These are phyloP conservation scores for Ashinkailepas kermadecensis DNA, from an alignment of 2,888 invertebrate genomes.

Conservation along the genomic window DNA sequence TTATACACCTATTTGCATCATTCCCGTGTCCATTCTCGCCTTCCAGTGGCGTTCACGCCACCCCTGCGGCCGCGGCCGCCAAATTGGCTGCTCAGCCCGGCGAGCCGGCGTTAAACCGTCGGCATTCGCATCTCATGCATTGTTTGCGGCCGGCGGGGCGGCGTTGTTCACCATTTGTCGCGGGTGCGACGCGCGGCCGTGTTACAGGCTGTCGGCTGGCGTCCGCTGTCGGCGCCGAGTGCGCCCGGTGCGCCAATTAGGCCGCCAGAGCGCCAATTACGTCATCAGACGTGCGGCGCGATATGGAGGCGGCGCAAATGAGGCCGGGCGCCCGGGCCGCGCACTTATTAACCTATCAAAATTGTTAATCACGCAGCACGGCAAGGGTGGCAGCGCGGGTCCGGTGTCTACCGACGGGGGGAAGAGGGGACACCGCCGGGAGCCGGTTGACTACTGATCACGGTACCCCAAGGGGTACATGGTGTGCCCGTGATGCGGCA, in stretches of 20 bases:
- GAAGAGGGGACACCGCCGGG: neutral
- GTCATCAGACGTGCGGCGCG: neutral
- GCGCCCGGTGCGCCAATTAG: conserved; percentile 13
- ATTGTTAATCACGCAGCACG: neutral
- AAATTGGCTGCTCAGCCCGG: too few relatives aligned
- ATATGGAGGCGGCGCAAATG: conserved; percentile 1
- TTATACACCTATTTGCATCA: too few relatives aligned
- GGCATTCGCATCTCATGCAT: too few relatives aligned
- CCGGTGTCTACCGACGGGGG: neutral
- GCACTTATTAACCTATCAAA: conserved; percentile 4
- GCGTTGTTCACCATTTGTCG: neutral
- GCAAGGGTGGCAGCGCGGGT: neutral
- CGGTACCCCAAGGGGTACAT: neutral
- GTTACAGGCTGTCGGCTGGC: neutral
- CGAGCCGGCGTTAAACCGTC: too few relatives aligned
- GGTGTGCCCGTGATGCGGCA: neutral
- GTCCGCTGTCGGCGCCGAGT: neutral
- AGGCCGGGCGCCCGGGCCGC: neutral
- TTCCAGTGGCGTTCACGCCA: too few relatives aligned
- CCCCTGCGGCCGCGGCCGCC: too few relatives aligned
- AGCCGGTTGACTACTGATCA: neutral
- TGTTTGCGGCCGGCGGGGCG: neutral
- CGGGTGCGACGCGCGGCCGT: neutral
- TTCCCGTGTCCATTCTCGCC: too few relatives aligned
- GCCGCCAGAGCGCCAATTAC: neutral